Conservation (phyloP, 2,113 vertebrate genomes). For the Corapipo altera region DNA sequence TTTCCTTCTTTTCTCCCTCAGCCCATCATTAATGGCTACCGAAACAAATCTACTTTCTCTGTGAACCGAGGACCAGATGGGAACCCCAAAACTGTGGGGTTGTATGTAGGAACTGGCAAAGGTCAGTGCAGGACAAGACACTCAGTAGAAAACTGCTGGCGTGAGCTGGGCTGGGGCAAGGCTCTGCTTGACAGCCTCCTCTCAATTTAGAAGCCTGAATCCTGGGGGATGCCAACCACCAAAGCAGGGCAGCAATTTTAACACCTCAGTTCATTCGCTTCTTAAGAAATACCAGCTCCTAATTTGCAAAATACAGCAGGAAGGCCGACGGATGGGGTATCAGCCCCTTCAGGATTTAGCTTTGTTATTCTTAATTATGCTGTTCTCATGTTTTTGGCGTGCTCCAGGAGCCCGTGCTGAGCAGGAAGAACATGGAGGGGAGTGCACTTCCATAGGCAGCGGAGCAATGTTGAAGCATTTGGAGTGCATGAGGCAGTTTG, state of each 20-base stretch:
- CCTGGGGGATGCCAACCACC: too few relatives aligned
- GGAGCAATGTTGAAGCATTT: accelerated
- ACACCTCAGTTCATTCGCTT: neutral
- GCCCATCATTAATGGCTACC: slow-evolving; percentile 78
- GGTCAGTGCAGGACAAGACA: slow-evolving; percentile 4
- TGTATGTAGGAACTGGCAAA: slow-evolving; percentile 79
- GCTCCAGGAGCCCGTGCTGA: neutral
- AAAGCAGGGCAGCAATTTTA: neutral
- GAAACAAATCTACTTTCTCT: slow-evolving; percentile 88
- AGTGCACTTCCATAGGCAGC: neutral
- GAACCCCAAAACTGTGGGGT: slow-evolving; percentile 84
- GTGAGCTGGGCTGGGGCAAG: neutral
- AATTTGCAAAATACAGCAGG: neutral
- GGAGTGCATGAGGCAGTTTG: neutral
- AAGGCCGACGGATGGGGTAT: neutral
- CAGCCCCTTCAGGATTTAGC: neutral
- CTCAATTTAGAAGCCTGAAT: neutral
- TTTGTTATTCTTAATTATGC: neutral
- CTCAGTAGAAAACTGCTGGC: neutral
- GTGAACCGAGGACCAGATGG: slow-evolving; percentile 84
- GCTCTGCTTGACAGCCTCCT: neutral
- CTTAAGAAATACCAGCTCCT: neutral
- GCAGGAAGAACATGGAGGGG: neutral
- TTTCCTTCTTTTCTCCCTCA: slow-evolving; percentile 1
- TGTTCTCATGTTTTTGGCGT: accelerated